Conservation (phyloP, 2,888 invertebrate species). For the Craniophora ligustri region DNA sequence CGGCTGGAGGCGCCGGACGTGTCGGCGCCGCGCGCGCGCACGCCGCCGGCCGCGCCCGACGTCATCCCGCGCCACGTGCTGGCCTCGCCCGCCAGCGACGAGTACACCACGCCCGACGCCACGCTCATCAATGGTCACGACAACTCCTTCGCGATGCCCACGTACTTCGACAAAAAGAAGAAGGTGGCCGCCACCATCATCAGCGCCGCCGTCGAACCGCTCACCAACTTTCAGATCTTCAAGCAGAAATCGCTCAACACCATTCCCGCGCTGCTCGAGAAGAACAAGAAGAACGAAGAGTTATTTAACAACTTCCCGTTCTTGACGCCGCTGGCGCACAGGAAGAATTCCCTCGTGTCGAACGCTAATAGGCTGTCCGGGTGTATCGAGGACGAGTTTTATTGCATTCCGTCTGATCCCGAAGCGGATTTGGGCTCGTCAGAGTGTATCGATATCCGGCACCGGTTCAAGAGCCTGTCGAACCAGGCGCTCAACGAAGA, state of each 20-base stretch:
- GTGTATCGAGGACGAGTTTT: slow-evolving; percentile 84
- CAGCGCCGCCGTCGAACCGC: slow-evolving; percentile 74
- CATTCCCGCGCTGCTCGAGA: slow-evolving; percentile 78
- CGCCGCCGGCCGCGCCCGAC: slow-evolving; percentile 75
- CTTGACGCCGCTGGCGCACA: slow-evolving; percentile 88
- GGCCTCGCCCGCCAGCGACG: slow-evolving; percentile 67
- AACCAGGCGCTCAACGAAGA: slow-evolving; percentile 65
- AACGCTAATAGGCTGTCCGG: slow-evolving; percentile 76
- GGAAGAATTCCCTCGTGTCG: slow-evolving; percentile 81
- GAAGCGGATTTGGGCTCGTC: slow-evolving; percentile 63
- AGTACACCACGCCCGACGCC: slow-evolving; percentile 75
- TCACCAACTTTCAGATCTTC: slow-evolving; percentile 82
- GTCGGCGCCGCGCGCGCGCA: slow-evolving; percentile 76
- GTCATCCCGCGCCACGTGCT: slow-evolving; percentile 70
- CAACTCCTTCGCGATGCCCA: slow-evolving; percentile 80
- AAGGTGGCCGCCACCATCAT: slow-evolving; percentile 71
- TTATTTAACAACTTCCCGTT: slow-evolving; percentile 88
- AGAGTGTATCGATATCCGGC: slow-evolving; percentile 72
- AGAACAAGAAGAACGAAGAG: slow-evolving; percentile 74
- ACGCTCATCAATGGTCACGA: slow-evolving; percentile 64
- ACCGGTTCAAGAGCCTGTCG: slow-evolving; percentile 70
- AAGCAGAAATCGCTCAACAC: slow-evolving; percentile 86
- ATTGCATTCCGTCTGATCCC: slow-evolving; percentile 77
- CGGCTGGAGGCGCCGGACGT: slow-evolving; percentile 74
- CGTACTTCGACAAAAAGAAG: slow-evolving; percentile 83